These are phyloP conservation scores for Penaeus monodon DNA, from an alignment of 2,888 invertebrate genomes.

Conservation along the genomic window DNA sequence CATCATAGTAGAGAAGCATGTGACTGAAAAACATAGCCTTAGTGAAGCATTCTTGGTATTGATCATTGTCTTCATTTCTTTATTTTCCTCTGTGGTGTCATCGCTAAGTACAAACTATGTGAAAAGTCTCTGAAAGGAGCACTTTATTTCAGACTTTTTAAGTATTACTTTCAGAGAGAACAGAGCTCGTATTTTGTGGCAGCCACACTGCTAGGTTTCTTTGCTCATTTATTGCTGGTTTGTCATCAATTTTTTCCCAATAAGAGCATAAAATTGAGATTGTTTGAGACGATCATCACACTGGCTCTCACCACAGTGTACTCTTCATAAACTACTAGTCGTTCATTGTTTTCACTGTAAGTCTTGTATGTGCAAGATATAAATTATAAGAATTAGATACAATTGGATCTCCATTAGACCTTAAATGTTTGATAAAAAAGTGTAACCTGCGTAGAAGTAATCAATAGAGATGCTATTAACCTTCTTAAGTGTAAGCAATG, in stretches of 20 bases:
- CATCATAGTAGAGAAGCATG: too few species aligned
- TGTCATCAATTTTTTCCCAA: constrained; percentile 28
- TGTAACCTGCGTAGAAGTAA: constrained; percentile 58
- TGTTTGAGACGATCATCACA: constrained; percentile 24
- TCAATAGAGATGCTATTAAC: constrained; percentile 58
- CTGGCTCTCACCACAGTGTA: not conserved
- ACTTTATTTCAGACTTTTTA: too few species aligned
- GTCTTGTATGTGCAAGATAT: constrained; percentile 61
- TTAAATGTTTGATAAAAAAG: constrained; percentile 51
- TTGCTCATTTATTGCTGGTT: constrained; percentile 16
- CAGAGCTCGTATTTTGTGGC: too few species aligned
- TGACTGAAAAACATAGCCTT: not conserved
- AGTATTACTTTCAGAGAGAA: too few species aligned
- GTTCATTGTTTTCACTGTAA: constrained; percentile 58
- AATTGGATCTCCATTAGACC: constrained; percentile 60
- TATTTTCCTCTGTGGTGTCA: constrained; percentile 12
- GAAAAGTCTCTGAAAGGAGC: constrained; percentile 14
- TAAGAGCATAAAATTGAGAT: constrained; percentile 38
- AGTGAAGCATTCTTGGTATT: constrained; percentile 28
- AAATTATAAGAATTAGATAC: constrained; percentile 58
- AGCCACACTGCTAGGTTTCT: constrained; percentile 16
- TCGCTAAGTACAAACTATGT: constrained; percentile 17
- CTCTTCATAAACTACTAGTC: constrained; percentile 57
- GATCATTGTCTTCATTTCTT: constrained; percentile 33
- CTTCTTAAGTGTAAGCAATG: constrained; percentile 57